Evolutionary conservation across 2,113 vertebrate species (phyloP), one percentile per base, ranked within the genome.

Genomic region (Eurypyga helias): DNA sequence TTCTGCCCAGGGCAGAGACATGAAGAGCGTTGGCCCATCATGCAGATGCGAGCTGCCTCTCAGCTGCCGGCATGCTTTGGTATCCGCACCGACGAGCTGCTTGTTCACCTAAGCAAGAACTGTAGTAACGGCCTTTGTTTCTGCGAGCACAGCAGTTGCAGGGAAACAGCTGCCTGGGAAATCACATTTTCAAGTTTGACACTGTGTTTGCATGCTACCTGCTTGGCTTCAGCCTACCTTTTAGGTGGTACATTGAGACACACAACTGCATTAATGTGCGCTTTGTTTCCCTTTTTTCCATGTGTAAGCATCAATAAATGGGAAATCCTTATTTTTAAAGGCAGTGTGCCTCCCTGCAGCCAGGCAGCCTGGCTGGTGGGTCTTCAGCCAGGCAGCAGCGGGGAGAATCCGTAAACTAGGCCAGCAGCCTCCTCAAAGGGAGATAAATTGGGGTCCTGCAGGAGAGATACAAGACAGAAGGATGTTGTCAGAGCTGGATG

Each of bases 11-110:
- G 48, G 38, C 54, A 81, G 64, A 20, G 16, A 11, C 7, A 3
- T 1, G 31, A 29, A 3, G 25, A 2, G 0, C 60, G 25, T 7
- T 15, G 79, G 33, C 45, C 49, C 16, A 0, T 57, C 38, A 5
- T 0, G 5, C 13, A 15, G 31, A 15, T 31, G 4, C 0, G 4
- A 45, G 34, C 29, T 70, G 64, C 33, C 43, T 36, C 11, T 24
- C 1, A 3, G 18, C 36, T 29, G 6, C 66, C 20, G 52, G 0
- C 16, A 5, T 10, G 3, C 11, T 21, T 33, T 21, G 65, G 13
- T 8, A 0, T 26, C 69, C 36, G 60, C 64, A 83, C 49, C 51
- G 62, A 2, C 0, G 1, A 20, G 72, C 64, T 81, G 64, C 29
- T 33, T 17, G 21, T 17, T 62, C 41, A 13, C n/a, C 1, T 2